A percentile compares a stretch with the other conserved stretches of the same genome.
These are phyloP conservation scores for Ectemnius lituratus DNA, from an alignment of 2,888 invertebrate species.

Conservation along the genomic window DNA sequence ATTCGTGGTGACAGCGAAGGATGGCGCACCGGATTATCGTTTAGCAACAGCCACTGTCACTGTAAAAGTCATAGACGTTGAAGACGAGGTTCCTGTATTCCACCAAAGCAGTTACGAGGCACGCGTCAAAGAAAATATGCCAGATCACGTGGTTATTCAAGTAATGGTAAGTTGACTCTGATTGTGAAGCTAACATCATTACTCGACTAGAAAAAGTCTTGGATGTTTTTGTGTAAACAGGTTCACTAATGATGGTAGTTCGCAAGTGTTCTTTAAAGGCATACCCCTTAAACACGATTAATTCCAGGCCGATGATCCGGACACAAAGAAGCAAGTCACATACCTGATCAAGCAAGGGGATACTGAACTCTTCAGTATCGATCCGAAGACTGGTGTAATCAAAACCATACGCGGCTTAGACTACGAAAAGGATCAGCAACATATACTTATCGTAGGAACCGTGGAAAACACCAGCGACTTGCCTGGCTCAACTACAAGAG, in stretches of 20 bases:
- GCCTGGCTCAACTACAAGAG: slow-evolving; percentile 86
- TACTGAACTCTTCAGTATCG: slow-evolving; percentile 89
- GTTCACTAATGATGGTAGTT: slow-evolving; percentile 19
- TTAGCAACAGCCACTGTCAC: slow-evolving; percentile 93
- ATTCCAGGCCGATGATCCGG: slow-evolving; percentile 89
- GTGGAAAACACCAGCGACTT: slow-evolving; percentile 87
- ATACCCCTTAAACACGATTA: slow-evolving; percentile 46
- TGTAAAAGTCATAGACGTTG: slow-evolving; percentile 87
- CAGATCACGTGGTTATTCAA: slow-evolving; percentile 87
- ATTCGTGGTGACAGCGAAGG: slow-evolving; percentile 93
- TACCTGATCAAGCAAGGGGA: slow-evolving; percentile 91
- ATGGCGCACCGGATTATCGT: slow-evolving; percentile 91
- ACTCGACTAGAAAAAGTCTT: too few species aligned
- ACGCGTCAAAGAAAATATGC: slow-evolving; percentile 90
- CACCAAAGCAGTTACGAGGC: slow-evolving; percentile 86
- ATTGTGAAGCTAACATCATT: too few species aligned
- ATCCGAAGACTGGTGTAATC: slow-evolving; percentile 88
- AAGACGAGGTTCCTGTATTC: slow-evolving; percentile 92
- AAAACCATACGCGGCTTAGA: slow-evolving; percentile 88
- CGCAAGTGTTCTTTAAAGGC: slow-evolving; percentile 18
- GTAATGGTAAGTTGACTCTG: slow-evolving; percentile 81
- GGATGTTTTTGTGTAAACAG: slow-evolving; percentile 19
- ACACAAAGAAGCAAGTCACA: slow-evolving; percentile 88
- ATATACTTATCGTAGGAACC: slow-evolving; percentile 89
- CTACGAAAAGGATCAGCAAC: slow-evolving; percentile 86